phyloP scores from a whole-genome alignment of 2,888 invertebrate genomes.

The Myopa testacea region DNA sequence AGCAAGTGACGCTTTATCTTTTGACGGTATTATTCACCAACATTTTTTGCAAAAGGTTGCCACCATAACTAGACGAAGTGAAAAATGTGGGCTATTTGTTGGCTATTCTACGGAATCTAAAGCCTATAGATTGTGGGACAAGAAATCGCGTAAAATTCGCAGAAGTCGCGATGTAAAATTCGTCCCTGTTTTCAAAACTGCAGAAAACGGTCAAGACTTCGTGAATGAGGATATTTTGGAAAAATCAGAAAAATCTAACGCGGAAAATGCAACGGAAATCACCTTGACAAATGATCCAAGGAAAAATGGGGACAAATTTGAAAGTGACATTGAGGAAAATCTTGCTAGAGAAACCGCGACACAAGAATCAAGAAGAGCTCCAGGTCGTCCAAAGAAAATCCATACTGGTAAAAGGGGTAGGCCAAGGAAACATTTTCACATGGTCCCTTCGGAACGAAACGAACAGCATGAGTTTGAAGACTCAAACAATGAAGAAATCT shows the following conservation, averaged over 20 bases:
- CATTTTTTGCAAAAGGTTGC: no score
- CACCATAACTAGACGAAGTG: no score
- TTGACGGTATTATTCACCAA: no score
- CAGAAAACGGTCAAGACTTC: background rate
- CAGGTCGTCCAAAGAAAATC: background rate
- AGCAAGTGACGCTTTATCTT: no score
- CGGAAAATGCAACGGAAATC: background rate
- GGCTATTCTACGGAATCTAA: slow-evolving; percentile 4
- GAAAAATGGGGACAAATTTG: no score
- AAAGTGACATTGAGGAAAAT: background rate
- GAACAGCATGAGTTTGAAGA: background rate
- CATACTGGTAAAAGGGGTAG: background rate
- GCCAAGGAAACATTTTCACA: background rate
- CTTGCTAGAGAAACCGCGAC: background rate
- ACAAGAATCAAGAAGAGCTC: background rate
- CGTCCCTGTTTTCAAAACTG: background rate
- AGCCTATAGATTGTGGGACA: background rate
- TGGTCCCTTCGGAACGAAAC: background rate
- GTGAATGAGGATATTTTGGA: background rate
- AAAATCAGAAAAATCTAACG: background rate
- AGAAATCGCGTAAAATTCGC: background rate
- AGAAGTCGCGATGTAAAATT: slow-evolving; percentile 31
- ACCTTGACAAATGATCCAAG: background rate
- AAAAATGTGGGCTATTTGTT: no score
- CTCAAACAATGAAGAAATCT: background rate